A percentile compares a stretch with the other conserved stretches of the same genome.
phyloP scores from a whole-genome alignment of 2,113 vertebrate species.

The Gallinago undulata region DNA sequence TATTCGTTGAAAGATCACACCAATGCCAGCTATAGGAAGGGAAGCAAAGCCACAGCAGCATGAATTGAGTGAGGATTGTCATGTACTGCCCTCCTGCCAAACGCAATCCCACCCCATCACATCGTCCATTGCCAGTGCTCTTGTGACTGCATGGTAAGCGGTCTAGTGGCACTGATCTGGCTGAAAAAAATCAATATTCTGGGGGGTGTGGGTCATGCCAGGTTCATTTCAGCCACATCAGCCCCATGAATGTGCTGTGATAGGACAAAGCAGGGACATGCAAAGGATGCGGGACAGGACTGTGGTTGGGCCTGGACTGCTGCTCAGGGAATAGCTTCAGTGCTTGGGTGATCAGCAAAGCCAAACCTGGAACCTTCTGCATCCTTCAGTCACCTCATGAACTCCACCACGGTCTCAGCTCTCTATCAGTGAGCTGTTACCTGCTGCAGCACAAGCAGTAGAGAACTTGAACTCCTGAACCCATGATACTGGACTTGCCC shows the following conservation, averaged over 20 bases:
- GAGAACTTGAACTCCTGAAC: neutral
- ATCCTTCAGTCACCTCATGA: neutral
- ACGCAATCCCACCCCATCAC: neutral
- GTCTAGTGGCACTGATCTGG: neutral
- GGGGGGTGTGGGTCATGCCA: rapidly evolving
- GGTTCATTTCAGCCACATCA: neutral
- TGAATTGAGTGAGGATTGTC: neutral
- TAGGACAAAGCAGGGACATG: neutral
- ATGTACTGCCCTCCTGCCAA: neutral
- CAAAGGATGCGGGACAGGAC: rapidly evolving
- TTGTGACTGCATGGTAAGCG: neutral
- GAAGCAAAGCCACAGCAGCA: neutral
- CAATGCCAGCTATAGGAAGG: neutral
- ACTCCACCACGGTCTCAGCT: neutral
- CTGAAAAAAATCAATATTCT: neutral
- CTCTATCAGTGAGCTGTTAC: neutral
- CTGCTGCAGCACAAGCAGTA: neutral
- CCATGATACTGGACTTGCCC: neutral
- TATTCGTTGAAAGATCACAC: rapidly evolving
- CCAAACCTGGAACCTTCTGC: neutral
- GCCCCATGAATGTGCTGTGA: rapidly evolving
- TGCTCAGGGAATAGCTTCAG: neutral
- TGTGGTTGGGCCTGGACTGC: neutral
- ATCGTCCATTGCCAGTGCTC: neutral
- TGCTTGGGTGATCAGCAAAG: neutral